phyloP scores from a whole-genome alignment of 2,113 vertebrate species.

The Microtus montanus region DNA sequence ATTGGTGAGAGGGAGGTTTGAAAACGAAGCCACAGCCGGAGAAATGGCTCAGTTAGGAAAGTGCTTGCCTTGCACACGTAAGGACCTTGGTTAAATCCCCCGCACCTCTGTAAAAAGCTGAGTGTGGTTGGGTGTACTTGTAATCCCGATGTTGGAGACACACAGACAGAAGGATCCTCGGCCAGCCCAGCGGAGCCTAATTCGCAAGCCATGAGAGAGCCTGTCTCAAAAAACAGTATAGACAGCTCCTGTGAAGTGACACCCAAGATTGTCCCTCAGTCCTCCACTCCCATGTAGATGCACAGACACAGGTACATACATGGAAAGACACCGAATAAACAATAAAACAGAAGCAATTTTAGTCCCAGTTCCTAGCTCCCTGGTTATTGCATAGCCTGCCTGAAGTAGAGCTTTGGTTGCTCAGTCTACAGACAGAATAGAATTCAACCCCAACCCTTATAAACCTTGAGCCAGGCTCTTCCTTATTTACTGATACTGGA shows the following conservation, averaged over 20 bases:
- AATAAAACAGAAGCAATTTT: not conserved
- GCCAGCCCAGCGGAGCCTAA: not conserved
- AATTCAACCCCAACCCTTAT: not conserved
- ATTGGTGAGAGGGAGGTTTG: not conserved
- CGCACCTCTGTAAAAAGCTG: not conserved
- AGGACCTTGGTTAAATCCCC: not conserved
- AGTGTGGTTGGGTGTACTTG: not conserved
- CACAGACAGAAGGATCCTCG: not conserved
- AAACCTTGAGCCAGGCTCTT: not conserved
- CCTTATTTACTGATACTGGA: not conserved
- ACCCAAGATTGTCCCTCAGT: not conserved
- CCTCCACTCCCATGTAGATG: too few species aligned
- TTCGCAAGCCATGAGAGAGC: not conserved
- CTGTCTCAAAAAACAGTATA: not conserved
- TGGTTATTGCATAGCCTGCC: not conserved
- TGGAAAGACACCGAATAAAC: not conserved
- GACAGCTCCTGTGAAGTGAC: not conserved
- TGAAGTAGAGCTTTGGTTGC: not conserved
- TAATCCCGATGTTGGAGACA: not conserved
- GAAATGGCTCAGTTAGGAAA: not conserved
- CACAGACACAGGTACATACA: not conserved
- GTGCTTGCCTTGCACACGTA: not conserved
- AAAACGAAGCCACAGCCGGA: not conserved
- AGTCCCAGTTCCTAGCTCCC: not conserved
- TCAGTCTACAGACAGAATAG: not conserved